Base-by-base conservation (phyloP, 2,797 vertebrate genomes). In the Mico argentatus region DNA sequence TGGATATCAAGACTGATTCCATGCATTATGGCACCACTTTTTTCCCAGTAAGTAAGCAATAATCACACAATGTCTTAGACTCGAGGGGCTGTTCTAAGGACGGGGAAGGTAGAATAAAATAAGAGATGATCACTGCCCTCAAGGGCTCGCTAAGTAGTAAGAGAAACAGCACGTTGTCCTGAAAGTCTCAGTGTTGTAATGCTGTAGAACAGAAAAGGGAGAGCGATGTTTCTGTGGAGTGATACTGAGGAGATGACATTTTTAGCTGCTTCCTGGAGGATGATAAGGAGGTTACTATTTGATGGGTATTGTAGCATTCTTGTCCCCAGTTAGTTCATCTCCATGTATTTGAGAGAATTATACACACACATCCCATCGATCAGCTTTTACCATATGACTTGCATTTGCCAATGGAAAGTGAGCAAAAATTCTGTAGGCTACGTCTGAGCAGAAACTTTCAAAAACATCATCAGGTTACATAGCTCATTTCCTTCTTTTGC, bases 401-500 rank as follows among this genome's bases (percentile, higher is more conserved):
- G 27, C 33, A 57, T 72, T 83, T 94, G 80, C 19, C 44, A 36
- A 33, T 2, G 11, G 39, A 72, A 88, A 46, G 26, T 41, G 27
- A 88, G 41, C 80, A 88, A 75, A 93, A 85, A 80, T 64, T 7
- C n/a, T 24, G 55, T 22, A 94, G 61, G 26, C 70, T 76, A 8
- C 5, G 1, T 72, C 33, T 33, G 55, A 80, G 27, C 20, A 52
- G 44, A 92, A 76, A 14, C 30, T 64, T 79, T 50, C 85, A 80
- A 92, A 81, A 80, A 26, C 75, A 93, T 91, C 22, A n/a, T 7
- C 26, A 57, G 24, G 3, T 67, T 36, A 19, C 73, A 15, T 36
- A 52, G 33, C 27, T 48, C 33, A 92, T 95, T 85, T 46, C 30
- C 83, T 87, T 39, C 59, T 93, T 96, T 93, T 64, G 48, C 39